phyloP scores from a whole-genome alignment of 2,797 vertebrate species.

The Nannoperca obscura region DNA sequence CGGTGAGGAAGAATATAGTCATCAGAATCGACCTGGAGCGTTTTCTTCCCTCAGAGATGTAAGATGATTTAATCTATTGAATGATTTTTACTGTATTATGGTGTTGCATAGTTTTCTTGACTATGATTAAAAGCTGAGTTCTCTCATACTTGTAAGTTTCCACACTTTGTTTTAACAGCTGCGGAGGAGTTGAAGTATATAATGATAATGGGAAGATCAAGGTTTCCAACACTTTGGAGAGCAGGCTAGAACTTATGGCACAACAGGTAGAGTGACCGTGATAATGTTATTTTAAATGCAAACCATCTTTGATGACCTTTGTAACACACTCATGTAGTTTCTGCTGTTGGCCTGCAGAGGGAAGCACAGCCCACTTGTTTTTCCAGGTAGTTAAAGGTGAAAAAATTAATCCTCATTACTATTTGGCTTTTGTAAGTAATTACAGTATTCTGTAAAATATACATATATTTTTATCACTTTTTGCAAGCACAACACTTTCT shows the following conservation, averaged over 20 bases:
- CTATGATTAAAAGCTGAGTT: not conserved
- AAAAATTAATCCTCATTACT: not conserved
- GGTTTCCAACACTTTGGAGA: constrained; percentile 96
- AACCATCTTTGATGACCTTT: not conserved
- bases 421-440: not conserved
- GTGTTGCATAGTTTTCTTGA: not conserved
- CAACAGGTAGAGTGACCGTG: constrained; percentile 88
- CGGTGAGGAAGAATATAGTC: constrained; percentile 89
- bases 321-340: constrained; percentile 12
- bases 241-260: constrained; percentile 93
- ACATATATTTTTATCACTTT: too few relatives aligned
- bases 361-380: constrained; percentile 46
- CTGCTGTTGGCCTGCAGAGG: constrained; percentile 48
- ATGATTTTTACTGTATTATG: not conserved
- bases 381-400: not conserved
- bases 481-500: too few relatives aligned
- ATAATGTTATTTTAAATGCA: not conserved
- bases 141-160: not conserved
- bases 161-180: constrained; percentile 78
- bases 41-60: constrained; percentile 92
- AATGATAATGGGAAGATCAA: constrained; percentile 95
- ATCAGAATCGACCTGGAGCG: constrained; percentile 90
- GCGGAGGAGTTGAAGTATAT: constrained; percentile 94
- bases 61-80: constrained; percentile 52
- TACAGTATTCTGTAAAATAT: too few relatives aligned